phyloP scores from a whole-genome alignment of 2,113 vertebrate species.

The Sinocyclocheilus maitianheensis region DNA sequence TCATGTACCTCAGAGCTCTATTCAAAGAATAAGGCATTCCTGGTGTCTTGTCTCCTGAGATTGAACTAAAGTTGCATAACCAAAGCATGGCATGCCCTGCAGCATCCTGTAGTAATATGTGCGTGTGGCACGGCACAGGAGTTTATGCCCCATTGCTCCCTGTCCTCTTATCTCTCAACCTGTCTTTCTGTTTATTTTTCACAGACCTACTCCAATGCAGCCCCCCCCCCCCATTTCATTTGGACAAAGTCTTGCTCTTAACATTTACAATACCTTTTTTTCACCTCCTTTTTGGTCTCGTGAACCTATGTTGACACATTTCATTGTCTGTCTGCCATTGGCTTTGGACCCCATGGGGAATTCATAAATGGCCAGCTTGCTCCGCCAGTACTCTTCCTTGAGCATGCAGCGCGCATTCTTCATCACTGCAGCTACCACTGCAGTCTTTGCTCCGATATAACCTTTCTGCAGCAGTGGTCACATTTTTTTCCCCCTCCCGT shows the following conservation, averaged over 20 bases:
- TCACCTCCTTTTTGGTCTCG: not conserved
- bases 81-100: constrained; percentile 59
- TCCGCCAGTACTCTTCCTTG: constrained; percentile 1
- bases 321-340: not conserved
- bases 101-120: constrained; percentile 33
- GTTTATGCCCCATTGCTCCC: not conserved
- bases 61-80: constrained; percentile 64
- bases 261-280: not conserved
- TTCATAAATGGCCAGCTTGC: constrained; percentile 12
- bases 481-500: not conserved
- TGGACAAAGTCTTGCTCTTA: not conserved
- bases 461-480: constrained; percentile 18
- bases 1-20: not conserved
- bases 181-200: not conserved
- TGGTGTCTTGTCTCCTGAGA: not conserved
- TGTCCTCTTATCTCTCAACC: constrained; percentile 17
- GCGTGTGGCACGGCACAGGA: constrained; percentile 10
- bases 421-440: not conserved
- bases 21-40: not conserved
- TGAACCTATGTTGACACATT: constrained; percentile 32
- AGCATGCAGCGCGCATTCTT: constrained; percentile 27
- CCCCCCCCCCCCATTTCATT: too few relatives aligned
- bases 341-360: not conserved
- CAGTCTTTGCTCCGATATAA: constrained; percentile 43
- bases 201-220: not conserved